Evolutionary conservation across 1,140 invertebrate genomes (phyloP), one percentile per base, ranked within the genome.

Genomic region (Cataglyphis hispanica): DNA sequence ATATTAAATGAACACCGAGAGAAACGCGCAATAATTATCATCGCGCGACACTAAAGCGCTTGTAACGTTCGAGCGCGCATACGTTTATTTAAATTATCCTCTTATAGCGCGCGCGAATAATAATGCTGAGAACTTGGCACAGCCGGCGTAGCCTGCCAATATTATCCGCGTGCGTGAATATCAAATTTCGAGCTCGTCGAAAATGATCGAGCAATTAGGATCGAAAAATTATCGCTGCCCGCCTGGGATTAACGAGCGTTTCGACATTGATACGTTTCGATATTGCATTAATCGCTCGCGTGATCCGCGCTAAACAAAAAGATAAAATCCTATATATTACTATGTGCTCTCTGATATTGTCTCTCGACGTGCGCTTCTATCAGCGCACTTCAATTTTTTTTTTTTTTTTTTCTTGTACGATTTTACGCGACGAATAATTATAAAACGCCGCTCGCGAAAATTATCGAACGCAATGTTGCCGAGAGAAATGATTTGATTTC

Each of bases 21-120:
- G 78, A 58, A 70, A 58, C 77, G 64, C 46, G 46, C 53, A 37
- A 81, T 81, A 81, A 81, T 81, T 81, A 81, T 81, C 53, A 53
- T 66, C 53, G 53, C 34, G 34, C 50, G 64, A 70, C n/a, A 34
- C 46, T 70, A 81, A 70, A 81, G 50, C 77, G 64, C 11, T 27
- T 81, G 46, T 70, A 81, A n/a, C n/a, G 43, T 53, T 70, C 58
- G 78, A 70, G 61, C 43, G 46, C 46, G 61, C 25, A 16, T 66
- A 69, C 43, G 78, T 60, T 81, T 70, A 81, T 60, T 67, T 22
- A 27, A 81, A 70, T 70, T 81, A 81, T 81, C 53, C 53, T 37
- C 53, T 70, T 70, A 50, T 70, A 50, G 16, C 16, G 70, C 19
- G 66, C n/a, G n/a, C n/a, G n/a, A n/a, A n/a, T n/a, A 81, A 81